phyloP scores from a whole-genome alignment of 1,140 invertebrate species.

The Lordiphosa collinella region DNA sequence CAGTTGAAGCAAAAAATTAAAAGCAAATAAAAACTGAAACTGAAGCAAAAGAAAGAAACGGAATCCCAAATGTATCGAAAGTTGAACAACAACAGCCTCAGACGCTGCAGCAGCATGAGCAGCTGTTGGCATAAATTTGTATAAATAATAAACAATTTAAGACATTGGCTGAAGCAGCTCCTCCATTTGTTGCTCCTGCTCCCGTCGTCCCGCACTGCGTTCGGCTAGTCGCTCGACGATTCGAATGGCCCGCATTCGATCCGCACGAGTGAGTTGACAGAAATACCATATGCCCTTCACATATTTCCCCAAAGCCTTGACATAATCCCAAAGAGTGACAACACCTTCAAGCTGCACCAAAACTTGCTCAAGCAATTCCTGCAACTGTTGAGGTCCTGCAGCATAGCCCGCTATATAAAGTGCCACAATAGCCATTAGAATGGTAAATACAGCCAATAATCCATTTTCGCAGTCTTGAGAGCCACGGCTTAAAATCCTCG shows the following conservation, averaged over 20 bases:
- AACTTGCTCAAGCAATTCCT: constrained; percentile 16
- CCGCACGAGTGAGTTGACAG: constrained; percentile 23
- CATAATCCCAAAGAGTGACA: constrained; percentile 9
- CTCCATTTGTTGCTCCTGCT: neutral
- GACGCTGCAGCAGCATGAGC: constrained; percentile 27
- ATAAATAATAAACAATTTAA: constrained; percentile 68
- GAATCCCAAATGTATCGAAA: neutral
- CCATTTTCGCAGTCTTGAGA: constrained; percentile 28
- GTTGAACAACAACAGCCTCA: constrained; percentile 10
- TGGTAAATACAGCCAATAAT: neutral
- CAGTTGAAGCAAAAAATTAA: constrained; percentile 66
- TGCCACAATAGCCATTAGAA: constrained; percentile 7
- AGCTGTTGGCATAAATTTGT: constrained; percentile 72
- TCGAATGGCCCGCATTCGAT: constrained; percentile 24
- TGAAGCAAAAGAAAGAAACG: constrained; percentile 19
- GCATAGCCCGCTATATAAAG: constrained; percentile 12
- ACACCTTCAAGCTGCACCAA: constrained; percentile 11
- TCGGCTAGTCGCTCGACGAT: constrained; percentile 27
- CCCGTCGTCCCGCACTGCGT: neutral
- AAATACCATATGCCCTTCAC: constrained; percentile 18
- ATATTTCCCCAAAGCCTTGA: constrained; percentile 21
- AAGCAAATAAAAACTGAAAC: constrained; percentile 48
- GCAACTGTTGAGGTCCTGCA: constrained; percentile 13
- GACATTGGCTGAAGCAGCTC: neutral
- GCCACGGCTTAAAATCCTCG: constrained; percentile 9